Conservation (phyloP, 2,797 vertebrate species). For the Mormyrops boulengeri region DNA sequence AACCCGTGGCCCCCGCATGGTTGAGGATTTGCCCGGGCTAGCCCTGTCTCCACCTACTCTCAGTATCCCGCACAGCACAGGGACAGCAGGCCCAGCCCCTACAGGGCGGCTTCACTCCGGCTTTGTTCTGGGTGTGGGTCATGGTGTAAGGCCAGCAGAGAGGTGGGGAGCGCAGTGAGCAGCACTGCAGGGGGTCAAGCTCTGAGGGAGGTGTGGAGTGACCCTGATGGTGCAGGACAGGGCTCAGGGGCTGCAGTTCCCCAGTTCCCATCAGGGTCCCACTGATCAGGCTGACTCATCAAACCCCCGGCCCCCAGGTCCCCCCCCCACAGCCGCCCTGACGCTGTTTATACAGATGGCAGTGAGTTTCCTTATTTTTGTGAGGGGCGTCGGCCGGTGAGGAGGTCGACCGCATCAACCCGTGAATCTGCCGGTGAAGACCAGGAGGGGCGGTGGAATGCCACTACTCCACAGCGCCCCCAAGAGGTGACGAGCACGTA, state of each 20-base stretch:
- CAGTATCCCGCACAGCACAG: not conserved
- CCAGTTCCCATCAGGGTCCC: not conserved
- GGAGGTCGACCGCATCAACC: not conserved
- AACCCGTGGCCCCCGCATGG: not conserved
- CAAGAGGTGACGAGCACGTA: not conserved
- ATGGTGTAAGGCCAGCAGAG: not conserved
- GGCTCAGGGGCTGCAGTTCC: not conserved
- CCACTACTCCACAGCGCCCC: not conserved
- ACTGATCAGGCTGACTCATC: not conserved
- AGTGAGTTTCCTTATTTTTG: not conserved
- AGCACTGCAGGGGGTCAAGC: not conserved
- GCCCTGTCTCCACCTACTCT: not conserved
- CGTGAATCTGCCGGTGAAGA: not conserved
- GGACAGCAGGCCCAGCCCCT: not conserved
- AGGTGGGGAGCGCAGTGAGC: not conserved
- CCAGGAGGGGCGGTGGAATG: not conserved
- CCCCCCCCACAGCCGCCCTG: no score
- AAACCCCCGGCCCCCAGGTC: not conserved
- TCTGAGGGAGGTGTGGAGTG: not conserved
- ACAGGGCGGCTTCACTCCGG: not conserved
- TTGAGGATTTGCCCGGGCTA: not conserved
- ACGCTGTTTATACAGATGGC: constrained; percentile 14
- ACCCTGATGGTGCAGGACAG: not conserved
- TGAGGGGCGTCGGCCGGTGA: not conserved
- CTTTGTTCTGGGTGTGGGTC: not conserved